Conservation (phyloP, 1,140 invertebrate species). For the Triops cancriformis region DNA sequence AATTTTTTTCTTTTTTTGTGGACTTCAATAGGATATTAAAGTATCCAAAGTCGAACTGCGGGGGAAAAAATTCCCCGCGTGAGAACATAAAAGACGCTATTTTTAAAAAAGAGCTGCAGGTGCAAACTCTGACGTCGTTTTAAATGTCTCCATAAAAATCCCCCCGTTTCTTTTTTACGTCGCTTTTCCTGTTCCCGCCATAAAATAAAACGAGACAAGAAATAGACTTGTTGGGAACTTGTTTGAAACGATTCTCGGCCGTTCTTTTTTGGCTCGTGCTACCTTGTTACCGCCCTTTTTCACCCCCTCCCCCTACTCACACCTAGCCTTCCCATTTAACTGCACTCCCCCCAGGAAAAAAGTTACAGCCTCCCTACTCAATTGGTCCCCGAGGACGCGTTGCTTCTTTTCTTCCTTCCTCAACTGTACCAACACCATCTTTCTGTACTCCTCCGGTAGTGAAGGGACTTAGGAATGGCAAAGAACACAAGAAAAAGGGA, state of each 20-base stretch:
- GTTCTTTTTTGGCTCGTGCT: background rate
- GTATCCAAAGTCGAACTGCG: too few species aligned
- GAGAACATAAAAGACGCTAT: background rate
- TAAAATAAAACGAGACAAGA: slow-evolving; percentile 40
- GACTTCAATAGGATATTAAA: too few species aligned
- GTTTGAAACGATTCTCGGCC: background rate
- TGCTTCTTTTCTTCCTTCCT: too few species aligned
- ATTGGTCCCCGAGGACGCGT: too few species aligned
- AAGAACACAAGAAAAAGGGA: background rate
- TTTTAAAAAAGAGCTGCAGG: slow-evolving; percentile 8
- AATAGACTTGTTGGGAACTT: slow-evolving; percentile 39
- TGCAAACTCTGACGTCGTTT: background rate
- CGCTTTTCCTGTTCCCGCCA: background rate
- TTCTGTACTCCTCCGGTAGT: background rate
- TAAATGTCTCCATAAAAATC: slow-evolving; percentile 14
- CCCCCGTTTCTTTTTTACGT: background rate
- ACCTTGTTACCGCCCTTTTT: background rate
- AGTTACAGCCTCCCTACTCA: too few species aligned
- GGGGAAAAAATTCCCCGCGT: background rate
- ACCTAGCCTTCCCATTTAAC: background rate
- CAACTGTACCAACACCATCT: too few species aligned
- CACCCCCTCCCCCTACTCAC: background rate
- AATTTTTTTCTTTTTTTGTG: too few species aligned
- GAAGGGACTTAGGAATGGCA: background rate
- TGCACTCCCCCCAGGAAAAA: too few species aligned